These are phyloP conservation scores for Ptilodon capucinus DNA, from an alignment of 2,888 invertebrate genomes.

Conservation along the genomic window DNA sequence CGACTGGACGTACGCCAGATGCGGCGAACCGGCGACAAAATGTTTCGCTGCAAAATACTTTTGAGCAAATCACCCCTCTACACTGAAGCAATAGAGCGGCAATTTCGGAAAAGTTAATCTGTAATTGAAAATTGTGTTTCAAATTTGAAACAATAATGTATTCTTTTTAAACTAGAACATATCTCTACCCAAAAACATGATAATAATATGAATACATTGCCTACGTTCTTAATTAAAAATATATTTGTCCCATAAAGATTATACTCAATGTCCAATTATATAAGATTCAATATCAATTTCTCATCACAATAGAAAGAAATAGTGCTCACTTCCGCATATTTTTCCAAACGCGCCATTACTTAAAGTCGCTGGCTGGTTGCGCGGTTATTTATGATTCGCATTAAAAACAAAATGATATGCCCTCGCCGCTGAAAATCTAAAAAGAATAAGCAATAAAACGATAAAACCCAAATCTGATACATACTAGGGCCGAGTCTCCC, in stretches of 20 bases:
- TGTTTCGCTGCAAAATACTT: slow-evolving; percentile 78
- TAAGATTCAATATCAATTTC: neutral
- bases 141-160: no score
- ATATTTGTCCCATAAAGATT: no score
- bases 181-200: no score
- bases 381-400: slow-evolving; percentile 76
- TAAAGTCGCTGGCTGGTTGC: slow-evolving; percentile 70
- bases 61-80: neutral
- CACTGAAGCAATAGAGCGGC: slow-evolving; percentile 37
- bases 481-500: slow-evolving; percentile 78
- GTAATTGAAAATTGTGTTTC: slow-evolving; percentile 16
- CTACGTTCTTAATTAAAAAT: no score
- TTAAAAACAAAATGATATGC: slow-evolving; percentile 83
- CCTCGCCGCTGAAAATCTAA: slow-evolving; percentile 82
- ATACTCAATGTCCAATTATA: neutral
- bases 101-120: slow-evolving; percentile 55
- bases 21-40: slow-evolving; percentile 76
- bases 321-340: slow-evolving; percentile 69
- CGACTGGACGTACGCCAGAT: slow-evolving; percentile 80
- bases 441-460: slow-evolving; percentile 83
- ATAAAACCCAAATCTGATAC: slow-evolving; percentile 83
- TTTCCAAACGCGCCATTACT: slow-evolving; percentile 73
- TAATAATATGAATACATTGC: no score
- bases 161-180: no score
- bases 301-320: slow-evolving; percentile 43